Conservation (phyloP, 2,888 invertebrate species). For the Ecdyonurus torrentis region DNA sequence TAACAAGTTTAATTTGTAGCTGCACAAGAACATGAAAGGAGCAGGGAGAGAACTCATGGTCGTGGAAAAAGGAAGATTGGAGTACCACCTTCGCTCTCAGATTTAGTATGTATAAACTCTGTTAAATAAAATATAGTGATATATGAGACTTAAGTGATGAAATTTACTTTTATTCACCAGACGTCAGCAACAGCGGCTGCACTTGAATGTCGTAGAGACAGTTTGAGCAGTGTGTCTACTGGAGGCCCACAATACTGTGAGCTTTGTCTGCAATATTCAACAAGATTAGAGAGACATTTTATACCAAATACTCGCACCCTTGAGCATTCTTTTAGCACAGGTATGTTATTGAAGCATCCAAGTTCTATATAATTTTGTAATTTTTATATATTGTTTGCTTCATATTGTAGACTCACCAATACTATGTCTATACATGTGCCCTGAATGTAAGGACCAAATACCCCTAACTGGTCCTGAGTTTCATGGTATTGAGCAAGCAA, state of each 20-base stretch:
- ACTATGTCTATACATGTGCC: neutral
- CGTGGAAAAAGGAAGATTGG: slow-evolving; percentile 13
- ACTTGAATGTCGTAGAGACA: neutral
- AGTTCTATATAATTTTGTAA: neutral
- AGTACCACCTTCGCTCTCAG: neutral
- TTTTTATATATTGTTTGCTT: neutral
- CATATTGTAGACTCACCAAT: neutral
- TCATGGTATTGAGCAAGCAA: neutral
- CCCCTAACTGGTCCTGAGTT: neutral
- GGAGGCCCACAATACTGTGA: neutral
- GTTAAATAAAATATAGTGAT: no score
- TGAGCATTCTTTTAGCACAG: neutral
- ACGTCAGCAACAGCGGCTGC: neutral
- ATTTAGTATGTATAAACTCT: no score
- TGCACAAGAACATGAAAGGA: slow-evolving; percentile 12
- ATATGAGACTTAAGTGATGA: no score
- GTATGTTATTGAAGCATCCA: no score
- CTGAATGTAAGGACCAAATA: neutral
- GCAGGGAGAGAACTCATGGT: slow-evolving; percentile 25
- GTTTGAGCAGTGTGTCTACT: no score
- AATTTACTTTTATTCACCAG: no score
- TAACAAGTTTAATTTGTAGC: neutral
- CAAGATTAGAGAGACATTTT: neutral
- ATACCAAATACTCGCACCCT: neutral
- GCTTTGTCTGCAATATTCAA: neutral